These are phyloP conservation scores for Phortica variegata DNA, from an alignment of 1,140 invertebrate species.

Conservation along the genomic window DNA sequence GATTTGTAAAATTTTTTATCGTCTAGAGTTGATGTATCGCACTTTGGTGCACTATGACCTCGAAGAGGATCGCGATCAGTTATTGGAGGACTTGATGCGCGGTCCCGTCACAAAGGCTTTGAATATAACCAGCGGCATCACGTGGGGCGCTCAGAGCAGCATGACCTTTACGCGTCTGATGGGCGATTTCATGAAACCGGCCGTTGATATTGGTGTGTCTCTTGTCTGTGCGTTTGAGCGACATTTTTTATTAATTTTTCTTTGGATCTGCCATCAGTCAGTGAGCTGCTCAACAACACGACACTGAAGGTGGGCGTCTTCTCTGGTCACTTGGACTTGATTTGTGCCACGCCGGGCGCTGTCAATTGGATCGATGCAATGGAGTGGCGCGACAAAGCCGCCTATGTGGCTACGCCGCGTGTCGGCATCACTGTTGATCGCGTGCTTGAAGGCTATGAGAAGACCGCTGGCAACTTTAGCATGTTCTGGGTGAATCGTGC, in stretches of 20 bases:
- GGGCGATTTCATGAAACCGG: constrained; percentile 84
- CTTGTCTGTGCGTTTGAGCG: not conserved
- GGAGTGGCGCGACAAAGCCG: constrained; percentile 62
- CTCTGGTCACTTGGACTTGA: constrained; percentile 65
- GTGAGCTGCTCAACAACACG: constrained; percentile 69
- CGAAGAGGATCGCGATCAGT: constrained; percentile 38
- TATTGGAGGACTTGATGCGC: constrained; percentile 70
- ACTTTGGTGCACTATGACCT: constrained; percentile 49
- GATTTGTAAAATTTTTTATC: too few species aligned
- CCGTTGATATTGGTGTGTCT: constrained; percentile 65
- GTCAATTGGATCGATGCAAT: constrained; percentile 72
- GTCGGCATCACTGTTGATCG: constrained; percentile 61
- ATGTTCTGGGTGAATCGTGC: constrained; percentile 73
- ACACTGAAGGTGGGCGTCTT: constrained; percentile 47
- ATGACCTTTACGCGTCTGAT: constrained; percentile 66
- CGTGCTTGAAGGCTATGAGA: constrained; percentile 67
- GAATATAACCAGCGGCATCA: constrained; percentile 63
- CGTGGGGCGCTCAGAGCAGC: constrained; percentile 64
- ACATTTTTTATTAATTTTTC: not conserved
- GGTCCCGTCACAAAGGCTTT: constrained; percentile 66
- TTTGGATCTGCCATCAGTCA: constrained; percentile 61
- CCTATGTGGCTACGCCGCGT: constrained; percentile 61
- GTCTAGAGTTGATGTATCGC: constrained; percentile 43
- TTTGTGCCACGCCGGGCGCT: constrained; percentile 69
- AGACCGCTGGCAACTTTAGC: constrained; percentile 66